phyloP scores from a whole-genome alignment of 2,113 vertebrate genomes.

The Morone chrysops region DNA sequence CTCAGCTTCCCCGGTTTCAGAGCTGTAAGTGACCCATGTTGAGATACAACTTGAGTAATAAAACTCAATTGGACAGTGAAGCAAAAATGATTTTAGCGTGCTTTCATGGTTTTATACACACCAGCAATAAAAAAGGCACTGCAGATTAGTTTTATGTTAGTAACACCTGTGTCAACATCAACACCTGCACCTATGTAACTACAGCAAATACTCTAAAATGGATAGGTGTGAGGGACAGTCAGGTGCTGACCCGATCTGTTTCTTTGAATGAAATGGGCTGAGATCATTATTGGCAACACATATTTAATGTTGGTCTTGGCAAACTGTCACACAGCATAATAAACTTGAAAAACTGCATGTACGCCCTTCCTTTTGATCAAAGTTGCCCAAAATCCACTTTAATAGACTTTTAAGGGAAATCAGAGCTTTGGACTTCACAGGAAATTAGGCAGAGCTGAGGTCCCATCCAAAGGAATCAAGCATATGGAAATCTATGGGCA shows the following conservation, averaged over 20 bases:
- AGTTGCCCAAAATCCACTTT: conserved; percentile 66
- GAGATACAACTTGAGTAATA: conserved; percentile 13
- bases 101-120: neutral
- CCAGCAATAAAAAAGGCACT: too few species aligned
- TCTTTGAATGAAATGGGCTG: conserved; percentile 61
- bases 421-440: conserved; percentile 62
- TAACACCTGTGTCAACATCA: conserved; percentile 73
- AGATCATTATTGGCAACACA: conserved; percentile 71
- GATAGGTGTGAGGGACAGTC: conserved; percentile 58
- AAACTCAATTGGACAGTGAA: conserved; percentile 2
- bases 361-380: conserved; percentile 67
- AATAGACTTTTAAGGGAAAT: conserved; percentile 72
- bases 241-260: conserved; percentile 67
- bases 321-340: conserved; percentile 49
- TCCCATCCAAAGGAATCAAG: conserved; percentile 68
- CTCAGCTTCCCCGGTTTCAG: conserved; percentile 84
- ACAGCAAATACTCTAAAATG: conserved; percentile 46
- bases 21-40: conserved; percentile 69
- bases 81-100: conserved; percentile 6
- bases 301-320: conserved; percentile 71
- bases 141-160: conserved; percentile 9
- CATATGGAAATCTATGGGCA: conserved; percentile 74
- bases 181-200: conserved; percentile 60
- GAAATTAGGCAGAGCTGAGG: conserved; percentile 65
- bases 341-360: conserved; percentile 60